A percentile compares a stretch with the other conserved stretches of the same genome.
phyloP scores from a whole-genome alignment of 2,888 invertebrate genomes.

The Cosmorhoe ocellata region DNA sequence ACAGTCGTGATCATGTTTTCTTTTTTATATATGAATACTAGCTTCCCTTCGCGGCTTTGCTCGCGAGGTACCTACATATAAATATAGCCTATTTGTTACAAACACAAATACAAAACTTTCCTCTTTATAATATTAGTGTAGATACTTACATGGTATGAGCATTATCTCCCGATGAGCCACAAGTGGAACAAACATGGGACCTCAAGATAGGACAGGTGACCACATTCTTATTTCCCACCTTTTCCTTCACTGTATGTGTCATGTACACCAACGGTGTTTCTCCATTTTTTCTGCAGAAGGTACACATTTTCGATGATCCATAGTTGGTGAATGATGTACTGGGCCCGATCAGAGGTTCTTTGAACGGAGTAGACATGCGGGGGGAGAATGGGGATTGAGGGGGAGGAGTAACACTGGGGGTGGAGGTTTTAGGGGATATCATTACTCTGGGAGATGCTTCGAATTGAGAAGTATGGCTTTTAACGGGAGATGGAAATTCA shows the following conservation, averaged over 20 bases:
- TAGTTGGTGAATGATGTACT: conserved; percentile 26
- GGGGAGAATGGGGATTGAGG: conserved; percentile 10
- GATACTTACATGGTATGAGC: conserved; percentile 75
- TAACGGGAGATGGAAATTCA: conserved; percentile 46
- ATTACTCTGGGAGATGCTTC: conserved; percentile 24
- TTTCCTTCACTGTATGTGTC: conserved; percentile 63
- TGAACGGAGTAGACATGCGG: conserved; percentile 13
- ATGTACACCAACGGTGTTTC: conserved; percentile 67
- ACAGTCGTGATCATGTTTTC: no score
- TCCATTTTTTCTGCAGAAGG: conserved; percentile 73
- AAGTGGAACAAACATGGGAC: conserved; percentile 61
- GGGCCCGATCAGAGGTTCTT: conserved; percentile 22
- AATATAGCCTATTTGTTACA: no score
- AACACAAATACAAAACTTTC: no score
- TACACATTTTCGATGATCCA: conserved; percentile 50
- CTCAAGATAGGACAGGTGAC: conserved; percentile 71
- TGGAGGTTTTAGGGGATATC: conserved; percentile 21
- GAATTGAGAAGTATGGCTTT: conserved; percentile 28
- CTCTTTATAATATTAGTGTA: background rate
- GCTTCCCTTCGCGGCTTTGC: no score
- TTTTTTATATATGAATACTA: no score
- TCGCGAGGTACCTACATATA: no score
- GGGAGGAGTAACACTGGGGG: conserved; percentile 3
- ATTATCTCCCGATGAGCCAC: conserved; percentile 64
- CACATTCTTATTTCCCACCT: conserved; percentile 49